phyloP scores from a whole-genome alignment of 2,888 invertebrate species.

The Archips crataeganus region DNA sequence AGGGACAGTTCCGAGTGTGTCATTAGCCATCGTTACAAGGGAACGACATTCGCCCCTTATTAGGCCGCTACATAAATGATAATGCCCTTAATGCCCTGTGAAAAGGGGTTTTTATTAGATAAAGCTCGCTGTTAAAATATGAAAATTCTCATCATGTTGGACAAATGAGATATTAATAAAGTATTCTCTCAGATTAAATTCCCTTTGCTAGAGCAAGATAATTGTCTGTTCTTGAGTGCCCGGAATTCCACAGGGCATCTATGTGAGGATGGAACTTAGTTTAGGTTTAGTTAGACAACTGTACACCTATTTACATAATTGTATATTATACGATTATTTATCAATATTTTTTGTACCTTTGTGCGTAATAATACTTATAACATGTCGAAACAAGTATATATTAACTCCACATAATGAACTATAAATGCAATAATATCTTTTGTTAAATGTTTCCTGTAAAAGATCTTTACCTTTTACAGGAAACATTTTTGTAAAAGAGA shows the following conservation, averaged over 20 bases:
- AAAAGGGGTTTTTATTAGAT: constrained; percentile 36
- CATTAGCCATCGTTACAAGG: neutral
- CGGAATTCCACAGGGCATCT: neutral
- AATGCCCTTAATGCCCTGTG: constrained; percentile 12
- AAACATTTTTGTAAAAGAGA: no score
- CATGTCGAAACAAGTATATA: no score
- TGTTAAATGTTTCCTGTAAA: no score
- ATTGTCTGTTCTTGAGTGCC: constrained; percentile 1
- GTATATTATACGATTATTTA: no score
- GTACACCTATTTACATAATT: no score
- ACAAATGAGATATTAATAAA: constrained; percentile 38
- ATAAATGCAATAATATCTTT: no score
- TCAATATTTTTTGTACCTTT: no score
- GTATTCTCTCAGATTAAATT: constrained; percentile 19
- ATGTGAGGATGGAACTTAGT: neutral
- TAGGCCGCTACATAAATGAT: constrained; percentile 17
- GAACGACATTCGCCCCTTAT: constrained; percentile 7
- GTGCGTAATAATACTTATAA: no score
- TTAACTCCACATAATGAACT: no score
- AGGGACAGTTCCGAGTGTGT: neutral
- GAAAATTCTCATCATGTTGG: constrained; percentile 32
- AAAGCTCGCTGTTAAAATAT: constrained; percentile 35
- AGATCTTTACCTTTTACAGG: no score
- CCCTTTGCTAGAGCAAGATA: constrained; percentile 10
- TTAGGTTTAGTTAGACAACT: neutral